Evolutionary conservation across 2,888 invertebrate genomes (phyloP).

Genomic region (Apamea monoglypha): DNA sequence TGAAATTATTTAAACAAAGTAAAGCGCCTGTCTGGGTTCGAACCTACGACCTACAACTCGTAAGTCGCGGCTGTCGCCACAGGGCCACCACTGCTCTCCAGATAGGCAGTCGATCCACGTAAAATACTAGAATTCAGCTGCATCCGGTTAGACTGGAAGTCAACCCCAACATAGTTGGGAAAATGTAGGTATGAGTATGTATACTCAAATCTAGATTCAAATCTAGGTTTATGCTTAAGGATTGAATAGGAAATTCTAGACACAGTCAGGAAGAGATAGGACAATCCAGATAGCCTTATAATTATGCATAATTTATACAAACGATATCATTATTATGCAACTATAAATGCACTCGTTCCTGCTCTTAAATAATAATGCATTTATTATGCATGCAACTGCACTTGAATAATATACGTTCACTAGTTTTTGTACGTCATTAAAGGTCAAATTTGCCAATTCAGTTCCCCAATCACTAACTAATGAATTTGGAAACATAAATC

Average conservation of each 20-base stretch:
- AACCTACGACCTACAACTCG: too few relatives aligned
- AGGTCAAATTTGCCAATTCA: slow-evolving; percentile 21
- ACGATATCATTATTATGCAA: slow-evolving; percentile 13
- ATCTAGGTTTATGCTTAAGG: too few relatives aligned
- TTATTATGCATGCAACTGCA: slow-evolving; percentile 33
- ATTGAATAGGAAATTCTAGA: not conserved
- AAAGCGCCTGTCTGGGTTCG: too few relatives aligned
- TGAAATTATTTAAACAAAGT: too few relatives aligned
- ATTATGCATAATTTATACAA: slow-evolving; percentile 7
- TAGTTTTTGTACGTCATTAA: slow-evolving; percentile 26
- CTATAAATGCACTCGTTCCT: slow-evolving; percentile 30
- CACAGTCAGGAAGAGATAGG: slow-evolving; percentile 30
- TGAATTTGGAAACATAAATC: not conserved
- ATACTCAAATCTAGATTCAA: not conserved
- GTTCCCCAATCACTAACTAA: not conserved
- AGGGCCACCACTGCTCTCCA: too few relatives aligned
- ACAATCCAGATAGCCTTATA: slow-evolving; percentile 16
- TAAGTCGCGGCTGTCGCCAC: too few relatives aligned
- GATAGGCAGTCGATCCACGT: too few relatives aligned
- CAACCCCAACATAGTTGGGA: too few relatives aligned
- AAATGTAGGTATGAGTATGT: too few relatives aligned
- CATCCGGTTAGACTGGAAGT: too few relatives aligned
- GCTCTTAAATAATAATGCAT: slow-evolving; percentile 5
- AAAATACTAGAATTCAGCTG: too few relatives aligned
- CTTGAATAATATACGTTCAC: slow-evolving; percentile 8